phyloP scores from a whole-genome alignment of 2,888 invertebrate genomes.

The Macrosiphum euphorbiae region DNA sequence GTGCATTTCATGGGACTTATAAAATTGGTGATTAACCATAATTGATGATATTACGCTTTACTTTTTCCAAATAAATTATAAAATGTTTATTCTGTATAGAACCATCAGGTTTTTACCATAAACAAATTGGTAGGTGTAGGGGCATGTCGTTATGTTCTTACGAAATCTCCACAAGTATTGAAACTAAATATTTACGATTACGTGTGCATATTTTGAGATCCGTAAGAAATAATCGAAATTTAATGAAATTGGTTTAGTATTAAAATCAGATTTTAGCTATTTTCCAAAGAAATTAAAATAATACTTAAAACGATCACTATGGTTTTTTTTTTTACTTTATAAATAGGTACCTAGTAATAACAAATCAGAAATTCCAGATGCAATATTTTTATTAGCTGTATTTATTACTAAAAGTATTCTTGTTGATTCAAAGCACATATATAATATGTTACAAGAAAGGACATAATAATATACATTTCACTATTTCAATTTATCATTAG shows the following conservation, averaged over 20 bases:
- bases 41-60: not conserved
- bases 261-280: not conserved
- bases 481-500: no score
- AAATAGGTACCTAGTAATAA: no score
- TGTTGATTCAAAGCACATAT: no score
- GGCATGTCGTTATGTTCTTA: not conserved
- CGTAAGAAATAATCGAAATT: not conserved
- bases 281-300: not conserved
- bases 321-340: no score
- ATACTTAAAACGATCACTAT: no score
- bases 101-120: not conserved
- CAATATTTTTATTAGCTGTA: no score
- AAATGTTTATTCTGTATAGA: not conserved
- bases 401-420: no score
- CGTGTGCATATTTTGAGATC: not conserved
- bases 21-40: not conserved
- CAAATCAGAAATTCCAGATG: no score
- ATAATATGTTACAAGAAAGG: no score
- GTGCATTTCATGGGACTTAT: not conserved
- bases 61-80: not conserved
- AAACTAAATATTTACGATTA: not conserved
- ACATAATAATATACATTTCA: no score
- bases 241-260: not conserved
- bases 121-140: not conserved
- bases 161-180: not conserved